Percentiles rank a stretch among this genome's conserved stretches.
Conservation (phyloP, 2,797 vertebrate genomes). For the Selene dorsalis region DNA sequence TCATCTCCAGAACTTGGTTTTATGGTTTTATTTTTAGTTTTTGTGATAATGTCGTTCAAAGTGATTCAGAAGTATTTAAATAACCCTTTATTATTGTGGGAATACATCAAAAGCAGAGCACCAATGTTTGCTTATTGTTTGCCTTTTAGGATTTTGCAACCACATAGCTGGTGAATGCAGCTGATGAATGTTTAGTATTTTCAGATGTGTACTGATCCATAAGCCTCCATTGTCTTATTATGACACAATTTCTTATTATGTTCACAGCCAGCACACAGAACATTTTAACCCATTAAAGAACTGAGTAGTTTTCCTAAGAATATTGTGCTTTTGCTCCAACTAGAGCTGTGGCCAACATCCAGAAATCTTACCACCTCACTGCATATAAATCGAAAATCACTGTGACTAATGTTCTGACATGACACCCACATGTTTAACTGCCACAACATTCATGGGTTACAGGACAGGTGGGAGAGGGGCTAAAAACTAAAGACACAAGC, state of each 20-base stretch:
- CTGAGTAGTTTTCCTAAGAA: background rate
- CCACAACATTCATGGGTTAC: conserved; percentile 1
- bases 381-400: conserved; percentile 11
- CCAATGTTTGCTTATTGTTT: background rate
- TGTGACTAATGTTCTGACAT: background rate
- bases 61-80: background rate
- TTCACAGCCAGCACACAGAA: background rate
- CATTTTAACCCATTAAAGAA: background rate
- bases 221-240: background rate
- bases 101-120: background rate
- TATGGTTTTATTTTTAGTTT: conserved; percentile 2
- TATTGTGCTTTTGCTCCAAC: conserved; percentile 13
- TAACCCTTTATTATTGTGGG: background rate
- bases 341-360: background rate
- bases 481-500: conserved; percentile 32
- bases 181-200: background rate
- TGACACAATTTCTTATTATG: background rate
- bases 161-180: background rate
- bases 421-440: background rate
- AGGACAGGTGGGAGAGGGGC: conserved; percentile 53
- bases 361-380: background rate
- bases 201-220: background rate
- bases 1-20: background rate
- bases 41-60: conserved; percentile 1
- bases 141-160: background rate